Percentiles rank a stretch among this genome's conserved stretches.
Conservation (phyloP, 1,140 invertebrate genomes). For the Cherax destructor region DNA sequence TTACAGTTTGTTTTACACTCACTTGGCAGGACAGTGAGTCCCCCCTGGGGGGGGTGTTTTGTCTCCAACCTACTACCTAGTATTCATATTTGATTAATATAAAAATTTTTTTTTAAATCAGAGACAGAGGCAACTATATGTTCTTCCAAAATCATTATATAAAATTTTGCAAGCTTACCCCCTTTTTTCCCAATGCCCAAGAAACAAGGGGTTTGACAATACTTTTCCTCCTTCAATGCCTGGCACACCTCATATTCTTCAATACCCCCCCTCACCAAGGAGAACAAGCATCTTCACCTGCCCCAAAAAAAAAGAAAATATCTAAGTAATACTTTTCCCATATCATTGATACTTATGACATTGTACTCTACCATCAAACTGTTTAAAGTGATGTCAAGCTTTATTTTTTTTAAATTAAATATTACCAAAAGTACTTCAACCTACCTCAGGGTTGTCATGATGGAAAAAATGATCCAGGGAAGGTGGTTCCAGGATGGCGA, state of each 20-base stretch:
- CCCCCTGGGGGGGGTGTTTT: no score
- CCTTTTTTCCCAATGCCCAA: constrained; percentile 96
- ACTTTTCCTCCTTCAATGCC: constrained; percentile 86
- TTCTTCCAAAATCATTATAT: no score
- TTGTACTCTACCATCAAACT: not conserved
- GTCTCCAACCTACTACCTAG: no score
- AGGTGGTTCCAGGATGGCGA: constrained; percentile 97
- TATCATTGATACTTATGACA: not conserved
- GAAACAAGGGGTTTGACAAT: constrained; percentile 97
- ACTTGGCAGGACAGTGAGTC: no score
- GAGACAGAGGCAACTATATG: no score
- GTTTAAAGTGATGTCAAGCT: no score
- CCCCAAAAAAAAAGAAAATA: not conserved
- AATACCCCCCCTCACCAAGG: constrained; percentile 98
- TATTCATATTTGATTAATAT: no score
- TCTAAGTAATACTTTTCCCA: not conserved
- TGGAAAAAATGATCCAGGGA: constrained; percentile 98
- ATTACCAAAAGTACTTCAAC: not conserved
- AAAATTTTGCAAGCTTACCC: constrained; percentile 17
- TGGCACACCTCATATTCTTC: constrained; percentile 98
- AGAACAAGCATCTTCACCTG: constrained; percentile 95
- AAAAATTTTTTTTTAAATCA: no score
- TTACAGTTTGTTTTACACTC: no score
- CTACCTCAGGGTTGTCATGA: constrained; percentile 81
- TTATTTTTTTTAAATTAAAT: not conserved